These are phyloP conservation scores for Hestina assimilis DNA, from an alignment of 1,140 invertebrate species.

Conservation along the genomic window DNA sequence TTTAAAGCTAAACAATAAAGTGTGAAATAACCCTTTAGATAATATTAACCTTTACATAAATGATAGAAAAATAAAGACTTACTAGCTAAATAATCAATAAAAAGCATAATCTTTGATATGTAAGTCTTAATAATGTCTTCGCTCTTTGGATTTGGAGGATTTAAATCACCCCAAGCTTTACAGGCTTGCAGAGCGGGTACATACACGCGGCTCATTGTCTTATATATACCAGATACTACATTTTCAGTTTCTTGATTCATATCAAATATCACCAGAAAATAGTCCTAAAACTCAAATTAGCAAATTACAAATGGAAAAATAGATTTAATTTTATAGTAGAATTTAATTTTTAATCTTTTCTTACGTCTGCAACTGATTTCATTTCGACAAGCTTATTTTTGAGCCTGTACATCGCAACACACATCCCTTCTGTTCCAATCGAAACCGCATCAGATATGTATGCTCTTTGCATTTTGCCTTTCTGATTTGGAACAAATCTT, in stretches of 20 bases:
- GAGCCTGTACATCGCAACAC: constrained; percentile 63
- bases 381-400: constrained; percentile 63
- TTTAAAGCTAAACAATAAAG: too few relatives aligned
- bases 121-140: constrained; percentile 52
- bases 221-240: constrained; percentile 64
- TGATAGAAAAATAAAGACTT: constrained; percentile 29
- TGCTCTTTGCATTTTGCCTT: constrained; percentile 56
- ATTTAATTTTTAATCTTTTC: constrained; percentile 9
- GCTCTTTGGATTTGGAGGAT: constrained; percentile 66
- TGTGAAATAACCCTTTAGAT: too few relatives aligned
- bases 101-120: constrained; percentile 64
- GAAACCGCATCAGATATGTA: constrained; percentile 60
- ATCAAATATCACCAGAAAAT: constrained; percentile 54
- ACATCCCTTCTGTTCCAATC: constrained; percentile 56
- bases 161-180: constrained; percentile 65
- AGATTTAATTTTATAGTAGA: background rate
- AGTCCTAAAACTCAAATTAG: constrained; percentile 49
- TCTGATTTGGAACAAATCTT: constrained; percentile 62
- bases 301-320: background rate
- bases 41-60: background rate
- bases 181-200: constrained; percentile 52
- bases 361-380: constrained; percentile 67
- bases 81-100: constrained; percentile 68
- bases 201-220: constrained; percentile 53
- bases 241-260: constrained; percentile 62